Evolutionary conservation across 2,113 vertebrate species (phyloP).

Genomic region (Cromileptes altivelis): DNA sequence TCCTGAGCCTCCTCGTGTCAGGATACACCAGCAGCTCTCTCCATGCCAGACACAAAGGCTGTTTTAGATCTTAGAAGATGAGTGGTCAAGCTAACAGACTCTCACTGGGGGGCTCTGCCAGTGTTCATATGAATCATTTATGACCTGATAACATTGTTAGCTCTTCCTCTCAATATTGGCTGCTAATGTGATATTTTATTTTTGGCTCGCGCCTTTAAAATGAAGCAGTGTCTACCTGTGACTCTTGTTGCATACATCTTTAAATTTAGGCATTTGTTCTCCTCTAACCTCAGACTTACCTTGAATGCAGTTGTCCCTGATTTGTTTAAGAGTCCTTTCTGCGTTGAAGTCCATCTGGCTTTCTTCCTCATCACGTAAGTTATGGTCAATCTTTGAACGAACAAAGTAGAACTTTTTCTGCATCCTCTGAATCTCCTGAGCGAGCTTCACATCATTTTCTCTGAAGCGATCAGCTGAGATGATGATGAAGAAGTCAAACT

Average conservation of each 20-base stretch:
- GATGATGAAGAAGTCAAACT: conserved; percentile 63
- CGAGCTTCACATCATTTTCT: conserved; percentile 50
- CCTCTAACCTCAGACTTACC: background rate
- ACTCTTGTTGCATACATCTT: background rate
- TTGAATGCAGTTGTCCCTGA: conserved; percentile 15
- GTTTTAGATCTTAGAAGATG: background rate
- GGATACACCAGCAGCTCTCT: background rate
- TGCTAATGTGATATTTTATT: background rate
- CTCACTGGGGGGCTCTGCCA: background rate
- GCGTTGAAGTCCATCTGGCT: background rate
- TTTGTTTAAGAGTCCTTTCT: background rate
- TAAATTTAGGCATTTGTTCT: background rate
- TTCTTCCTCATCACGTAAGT: background rate
- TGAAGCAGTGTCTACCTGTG: background rate
- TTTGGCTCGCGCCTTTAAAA: background rate
- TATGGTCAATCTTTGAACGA: conserved; percentile 45
- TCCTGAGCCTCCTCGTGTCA: background rate
- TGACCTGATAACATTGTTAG: background rate
- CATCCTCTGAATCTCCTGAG: conserved; percentile 42
- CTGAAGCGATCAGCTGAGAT: conserved; percentile 43
- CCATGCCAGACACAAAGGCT: background rate
- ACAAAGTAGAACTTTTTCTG: conserved; percentile 63
- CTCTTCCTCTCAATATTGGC: background rate
- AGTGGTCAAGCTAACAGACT: background rate
- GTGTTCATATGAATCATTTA: background rate